A percentile compares a stretch with the other conserved stretches of the same genome.
Conservation (phyloP, 2,113 vertebrate species). For the Ivindomyrus marchei region DNA sequence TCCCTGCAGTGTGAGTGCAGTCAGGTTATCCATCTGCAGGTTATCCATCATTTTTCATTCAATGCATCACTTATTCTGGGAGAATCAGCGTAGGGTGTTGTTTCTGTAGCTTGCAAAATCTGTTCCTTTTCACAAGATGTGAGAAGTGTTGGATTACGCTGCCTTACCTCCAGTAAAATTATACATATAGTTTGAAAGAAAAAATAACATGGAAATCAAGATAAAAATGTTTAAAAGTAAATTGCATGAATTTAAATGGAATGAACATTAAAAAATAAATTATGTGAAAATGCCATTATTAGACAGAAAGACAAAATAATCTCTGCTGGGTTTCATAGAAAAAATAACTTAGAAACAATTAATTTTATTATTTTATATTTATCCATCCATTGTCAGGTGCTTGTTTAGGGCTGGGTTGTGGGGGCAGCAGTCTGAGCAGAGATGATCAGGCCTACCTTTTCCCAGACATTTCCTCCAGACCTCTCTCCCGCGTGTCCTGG, state of each 20-base stretch:
- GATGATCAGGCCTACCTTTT: background rate
- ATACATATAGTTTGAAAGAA: background rate
- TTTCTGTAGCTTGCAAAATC: background rate
- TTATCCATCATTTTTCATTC: background rate
- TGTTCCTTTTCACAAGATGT: background rate
- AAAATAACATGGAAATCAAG: background rate
- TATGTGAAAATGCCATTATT: background rate
- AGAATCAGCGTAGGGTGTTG: background rate
- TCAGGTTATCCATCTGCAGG: background rate
- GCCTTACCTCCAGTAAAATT: background rate
- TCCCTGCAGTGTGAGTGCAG: background rate
- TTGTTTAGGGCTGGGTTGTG: background rate
- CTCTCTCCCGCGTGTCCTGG: background rate
- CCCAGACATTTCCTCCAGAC: background rate
- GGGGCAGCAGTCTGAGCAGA: background rate
- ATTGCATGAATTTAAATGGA: background rate
- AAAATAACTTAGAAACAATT: background rate
- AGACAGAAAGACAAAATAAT: background rate
- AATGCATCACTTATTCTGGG: background rate
- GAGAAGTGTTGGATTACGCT: background rate
- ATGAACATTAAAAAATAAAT: background rate
- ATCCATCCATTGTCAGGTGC: background rate
- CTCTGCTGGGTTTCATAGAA: background rate
- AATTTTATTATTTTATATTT: background rate
- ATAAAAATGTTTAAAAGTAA: background rate